phyloP scores from a whole-genome alignment of 2,797 vertebrate genomes.

The Manis pentadactyla region DNA sequence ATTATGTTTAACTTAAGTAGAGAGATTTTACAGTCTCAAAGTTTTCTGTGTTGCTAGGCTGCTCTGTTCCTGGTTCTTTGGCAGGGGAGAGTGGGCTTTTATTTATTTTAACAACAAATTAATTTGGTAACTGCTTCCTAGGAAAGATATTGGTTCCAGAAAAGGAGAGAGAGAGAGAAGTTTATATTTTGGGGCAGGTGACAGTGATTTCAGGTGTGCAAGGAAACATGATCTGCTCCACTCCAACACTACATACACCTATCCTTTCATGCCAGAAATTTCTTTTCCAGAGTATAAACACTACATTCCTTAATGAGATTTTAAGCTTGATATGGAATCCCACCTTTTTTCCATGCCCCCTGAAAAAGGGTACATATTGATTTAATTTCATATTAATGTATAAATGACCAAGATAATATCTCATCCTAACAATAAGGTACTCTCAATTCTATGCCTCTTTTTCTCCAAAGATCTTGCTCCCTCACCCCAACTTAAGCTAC shows the following conservation, averaged over 20 bases:
- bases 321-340: neutral
- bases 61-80: neutral
- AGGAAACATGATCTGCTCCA: neutral
- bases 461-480: neutral
- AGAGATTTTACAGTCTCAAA: too few relatives aligned
- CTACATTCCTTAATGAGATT: neutral
- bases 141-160: neutral
- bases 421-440: neutral
- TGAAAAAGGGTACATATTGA: neutral
- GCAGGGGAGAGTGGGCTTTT: neutral
- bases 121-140: neutral
- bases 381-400: neutral
- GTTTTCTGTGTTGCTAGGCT: too few relatives aligned
- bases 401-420: neutral
- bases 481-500: neutral
- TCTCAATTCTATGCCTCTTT: neutral
- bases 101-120: neutral
- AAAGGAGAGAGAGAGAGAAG: neutral
- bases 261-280: neutral
- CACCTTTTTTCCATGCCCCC: neutral
- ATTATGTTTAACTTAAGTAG: too few relatives aligned
- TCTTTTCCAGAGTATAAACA: neutral
- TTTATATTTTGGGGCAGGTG: neutral
- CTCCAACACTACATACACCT: neutral
- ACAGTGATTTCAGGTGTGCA: neutral